Conservation (phyloP, 2,797 vertebrate species). For the Distichodus sexfasciatus region DNA sequence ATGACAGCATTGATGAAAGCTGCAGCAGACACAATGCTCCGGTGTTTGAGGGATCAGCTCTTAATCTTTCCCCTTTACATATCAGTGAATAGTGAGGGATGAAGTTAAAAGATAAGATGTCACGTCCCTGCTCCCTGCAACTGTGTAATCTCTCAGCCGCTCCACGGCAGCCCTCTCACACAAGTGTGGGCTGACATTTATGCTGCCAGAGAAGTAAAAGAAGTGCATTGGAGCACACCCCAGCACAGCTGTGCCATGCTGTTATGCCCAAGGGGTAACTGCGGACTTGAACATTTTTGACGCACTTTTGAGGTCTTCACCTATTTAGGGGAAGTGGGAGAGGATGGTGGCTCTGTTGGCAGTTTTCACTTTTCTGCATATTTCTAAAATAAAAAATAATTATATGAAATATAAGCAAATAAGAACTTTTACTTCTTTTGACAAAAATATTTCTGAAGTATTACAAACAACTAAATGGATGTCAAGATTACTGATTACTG, state of each 20-base stretch:
- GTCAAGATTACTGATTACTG: too few relatives aligned
- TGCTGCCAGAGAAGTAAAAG: background rate
- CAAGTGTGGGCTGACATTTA: background rate
- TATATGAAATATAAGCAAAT: too few relatives aligned
- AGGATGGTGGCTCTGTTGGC: too few relatives aligned
- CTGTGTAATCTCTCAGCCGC: conserved; percentile 22
- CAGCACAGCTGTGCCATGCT: background rate
- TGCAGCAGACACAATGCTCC: conserved; percentile 4
- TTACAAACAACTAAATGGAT: too few relatives aligned
- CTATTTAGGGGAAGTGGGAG: too few relatives aligned
- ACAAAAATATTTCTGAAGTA: too few relatives aligned
- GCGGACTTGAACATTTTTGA: too few relatives aligned
- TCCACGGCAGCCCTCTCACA: conserved; percentile 5
- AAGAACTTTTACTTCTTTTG: too few relatives aligned
- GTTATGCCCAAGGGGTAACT: too few relatives aligned
- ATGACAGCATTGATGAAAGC: conserved; percentile 24
- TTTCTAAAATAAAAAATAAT: too few relatives aligned
- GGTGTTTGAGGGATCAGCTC: conserved; percentile 10
- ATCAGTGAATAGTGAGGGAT: background rate
- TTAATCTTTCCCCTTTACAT: conserved; percentile 15
- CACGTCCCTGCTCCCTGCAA: conserved; percentile 4
- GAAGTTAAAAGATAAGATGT: conserved; percentile 17
- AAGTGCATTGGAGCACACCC: background rate
- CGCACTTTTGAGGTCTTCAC: too few relatives aligned
- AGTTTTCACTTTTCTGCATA: too few relatives aligned